A percentile compares a stretch with the other conserved stretches of the same genome.
These are phyloP conservation scores for Pseudomyrmex gracilis DNA, from an alignment of 1,140 invertebrate genomes.

Conservation along the genomic window DNA sequence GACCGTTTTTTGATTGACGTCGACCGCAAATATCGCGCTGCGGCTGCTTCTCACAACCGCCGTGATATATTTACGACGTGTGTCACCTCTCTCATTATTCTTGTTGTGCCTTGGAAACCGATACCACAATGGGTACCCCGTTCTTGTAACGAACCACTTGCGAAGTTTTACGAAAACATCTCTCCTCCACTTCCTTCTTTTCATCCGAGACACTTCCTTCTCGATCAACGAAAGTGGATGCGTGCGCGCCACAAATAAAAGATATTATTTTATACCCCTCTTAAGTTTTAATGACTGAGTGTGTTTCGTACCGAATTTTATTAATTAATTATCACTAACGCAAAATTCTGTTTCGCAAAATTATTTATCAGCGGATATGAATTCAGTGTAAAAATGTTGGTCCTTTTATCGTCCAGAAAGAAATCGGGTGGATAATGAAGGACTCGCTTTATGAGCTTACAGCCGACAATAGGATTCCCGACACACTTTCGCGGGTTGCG, in stretches of 20 bases:
- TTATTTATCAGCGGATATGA: slow-evolving; percentile 8
- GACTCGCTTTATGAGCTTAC: slow-evolving; percentile 41
- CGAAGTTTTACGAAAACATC: slow-evolving; percentile 9
- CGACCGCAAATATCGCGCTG: slow-evolving; percentile 67
- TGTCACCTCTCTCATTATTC: slow-evolving; percentile 69
- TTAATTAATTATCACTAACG: no score
- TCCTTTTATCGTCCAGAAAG: background rate
- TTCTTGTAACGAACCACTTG: slow-evolving; percentile 51
- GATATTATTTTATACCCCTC: background rate
- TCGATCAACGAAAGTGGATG: background rate
- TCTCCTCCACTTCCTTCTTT: background rate
- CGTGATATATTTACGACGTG: slow-evolving; percentile 65
- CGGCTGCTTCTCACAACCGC: slow-evolving; percentile 31
- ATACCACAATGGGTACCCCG: slow-evolving; percentile 56
- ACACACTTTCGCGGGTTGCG: slow-evolving; percentile 54
- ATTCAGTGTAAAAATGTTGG: background rate
- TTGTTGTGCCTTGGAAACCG: slow-evolving; percentile 61
- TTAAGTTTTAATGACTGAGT: slow-evolving; percentile 48
- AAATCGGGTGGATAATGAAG: background rate
- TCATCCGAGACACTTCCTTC: slow-evolving; percentile 36
- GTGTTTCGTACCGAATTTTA: no score
- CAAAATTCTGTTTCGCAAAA: no score
- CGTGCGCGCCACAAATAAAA: background rate
- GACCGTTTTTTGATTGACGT: slow-evolving; percentile 62
- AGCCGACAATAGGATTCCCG: slow-evolving; percentile 34